Evolutionary conservation across 1,140 invertebrate species (phyloP), one percentile per base, ranked within the genome.

Genomic region (Archivesica marissinica): DNA sequence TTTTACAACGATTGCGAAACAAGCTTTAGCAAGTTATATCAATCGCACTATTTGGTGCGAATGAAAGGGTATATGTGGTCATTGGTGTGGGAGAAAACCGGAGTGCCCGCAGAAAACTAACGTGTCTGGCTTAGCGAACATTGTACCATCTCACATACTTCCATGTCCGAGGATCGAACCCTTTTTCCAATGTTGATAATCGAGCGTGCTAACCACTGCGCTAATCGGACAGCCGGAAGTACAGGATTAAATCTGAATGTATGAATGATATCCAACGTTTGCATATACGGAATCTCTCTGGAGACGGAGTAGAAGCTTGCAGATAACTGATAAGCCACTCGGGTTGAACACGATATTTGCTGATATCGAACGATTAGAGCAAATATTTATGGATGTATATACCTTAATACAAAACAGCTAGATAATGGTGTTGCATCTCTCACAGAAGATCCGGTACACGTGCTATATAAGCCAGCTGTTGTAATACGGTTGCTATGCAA

Each of bases 321-420:
- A n/a, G n/a, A n/a, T n/a, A n/a, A 64, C 59, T 64, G 59, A 64
- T 64, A 64, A 64, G 59, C 59, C 59, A 35, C 28, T 7, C 38
- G 33, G 33, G 30, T 20, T 17, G 30, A 25, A 64, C 30, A 64
- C 38, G 15, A 64, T 64, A 64, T 64, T 33, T 64, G 30, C 13
- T 7, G 28, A 64, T 64, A 33, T 35, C 33, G 54, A 28, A 28
- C 25, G 13, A 28, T 59, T 6, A 59, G 54, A 4, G 25, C 6
- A 6, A 28, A 59, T 30, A 20, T 30, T 30, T 28, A 28, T 23
- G 30, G 59, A 33, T 64, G 9, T 28, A n/a, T 4, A 13, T 6
- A 59, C 23, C 23, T 59, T 2, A 25, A 4, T 28, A 6, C n/a
- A 30, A 28, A 28, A 30, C 54, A 30, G 25, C 4, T 52, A 59